phyloP scores from a whole-genome alignment of 1,140 invertebrate genomes.

The Neocloeon triangulifer region DNA sequence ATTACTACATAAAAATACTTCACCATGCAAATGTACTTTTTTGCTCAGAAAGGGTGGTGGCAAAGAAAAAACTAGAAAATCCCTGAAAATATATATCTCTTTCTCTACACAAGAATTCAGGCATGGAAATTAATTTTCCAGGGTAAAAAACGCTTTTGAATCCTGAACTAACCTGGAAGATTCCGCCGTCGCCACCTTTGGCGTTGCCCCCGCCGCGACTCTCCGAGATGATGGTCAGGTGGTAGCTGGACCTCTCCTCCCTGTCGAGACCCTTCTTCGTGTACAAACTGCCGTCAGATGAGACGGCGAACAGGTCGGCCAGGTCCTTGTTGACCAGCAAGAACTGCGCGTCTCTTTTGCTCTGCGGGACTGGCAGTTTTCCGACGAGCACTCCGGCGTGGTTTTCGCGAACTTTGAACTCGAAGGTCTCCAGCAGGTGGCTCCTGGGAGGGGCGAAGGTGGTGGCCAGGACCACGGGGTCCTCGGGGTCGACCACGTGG shows the following conservation, averaged over 20 bases:
- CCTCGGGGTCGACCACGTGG: slow-evolving; percentile 53
- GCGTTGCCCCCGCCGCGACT: slow-evolving; percentile 35
- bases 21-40: no score
- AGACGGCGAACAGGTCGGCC: slow-evolving; percentile 46
- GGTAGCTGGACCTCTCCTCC: slow-evolving; percentile 45
- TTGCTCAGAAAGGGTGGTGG: no score
- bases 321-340: slow-evolving; percentile 59
- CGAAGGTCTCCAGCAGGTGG: slow-evolving; percentile 40
- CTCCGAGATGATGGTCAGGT: slow-evolving; percentile 58
- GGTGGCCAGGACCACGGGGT: no score
- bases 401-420: slow-evolving; percentile 60
- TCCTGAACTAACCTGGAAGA: slow-evolving; percentile 31
- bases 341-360: slow-evolving; percentile 24
- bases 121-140: no score
- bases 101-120: no score
- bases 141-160: background rate
- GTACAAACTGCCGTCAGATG: slow-evolving; percentile 51
- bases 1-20: no score
- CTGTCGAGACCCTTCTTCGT: slow-evolving; percentile 50
- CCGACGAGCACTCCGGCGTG: slow-evolving; percentile 48
- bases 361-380: slow-evolving; percentile 29
- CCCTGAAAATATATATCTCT: no score
- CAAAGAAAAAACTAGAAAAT: no score
- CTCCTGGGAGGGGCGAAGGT: no score
- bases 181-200: slow-evolving; percentile 39